Conservation (phyloP, 2,888 invertebrate genomes). For the Anthophora plumipes region DNA sequence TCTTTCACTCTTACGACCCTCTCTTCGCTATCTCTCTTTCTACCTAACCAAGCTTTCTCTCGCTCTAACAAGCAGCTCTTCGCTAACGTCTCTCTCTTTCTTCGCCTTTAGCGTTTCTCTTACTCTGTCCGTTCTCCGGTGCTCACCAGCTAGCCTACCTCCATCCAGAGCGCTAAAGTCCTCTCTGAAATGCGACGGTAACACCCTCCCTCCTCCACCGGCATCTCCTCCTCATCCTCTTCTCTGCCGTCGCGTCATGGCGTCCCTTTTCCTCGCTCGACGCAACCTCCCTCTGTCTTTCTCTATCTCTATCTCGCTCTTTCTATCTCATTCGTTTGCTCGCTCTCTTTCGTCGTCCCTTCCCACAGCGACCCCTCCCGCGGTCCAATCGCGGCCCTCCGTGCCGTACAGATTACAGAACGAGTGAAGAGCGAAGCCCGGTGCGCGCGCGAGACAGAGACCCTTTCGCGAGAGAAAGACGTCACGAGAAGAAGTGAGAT, state of each 20-base stretch:
- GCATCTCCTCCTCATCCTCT: slow-evolving; percentile 58
- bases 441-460: slow-evolving; percentile 58
- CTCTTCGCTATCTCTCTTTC: slow-evolving; percentile 32
- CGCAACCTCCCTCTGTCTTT: slow-evolving; percentile 25
- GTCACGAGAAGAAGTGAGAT: slow-evolving; percentile 54
- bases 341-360: slow-evolving; percentile 52
- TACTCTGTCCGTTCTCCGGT: slow-evolving; percentile 58
- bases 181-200: slow-evolving; percentile 82
- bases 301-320: slow-evolving; percentile 29
- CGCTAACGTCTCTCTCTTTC: slow-evolving; percentile 32
- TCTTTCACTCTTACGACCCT: slow-evolving; percentile 22
- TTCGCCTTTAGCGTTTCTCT: slow-evolving; percentile 48
- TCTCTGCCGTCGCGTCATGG: slow-evolving; percentile 54
- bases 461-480: slow-evolving; percentile 41
- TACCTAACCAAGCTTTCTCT: too few species aligned
- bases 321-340: slow-evolving; percentile 17
- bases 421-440: slow-evolving; percentile 73
- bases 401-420: slow-evolving; percentile 81
- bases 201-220: slow-evolving; percentile 70
- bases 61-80: slow-evolving; percentile 1
- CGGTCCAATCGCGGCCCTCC: slow-evolving; percentile 79
- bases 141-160: slow-evolving; percentile 75
- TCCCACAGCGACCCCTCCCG: slow-evolving; percentile 69
- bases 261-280: slow-evolving; percentile 49
- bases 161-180: slow-evolving; percentile 78